Conservation (phyloP, 2,888 invertebrate genomes). For the Strigamia crassipes region DNA sequence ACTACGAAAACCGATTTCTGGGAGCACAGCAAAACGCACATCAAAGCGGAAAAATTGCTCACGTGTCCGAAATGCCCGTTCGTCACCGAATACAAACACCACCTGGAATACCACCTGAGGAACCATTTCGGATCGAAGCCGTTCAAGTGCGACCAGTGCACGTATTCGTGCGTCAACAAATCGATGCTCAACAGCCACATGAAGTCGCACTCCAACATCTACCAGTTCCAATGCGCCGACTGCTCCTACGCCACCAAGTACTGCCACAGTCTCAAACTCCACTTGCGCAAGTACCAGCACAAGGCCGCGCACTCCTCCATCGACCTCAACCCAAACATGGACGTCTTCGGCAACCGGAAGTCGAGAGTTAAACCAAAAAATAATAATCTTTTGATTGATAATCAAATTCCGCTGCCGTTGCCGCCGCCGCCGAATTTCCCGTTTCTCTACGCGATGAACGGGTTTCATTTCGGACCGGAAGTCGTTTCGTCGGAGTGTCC, state of each 20-base stretch:
- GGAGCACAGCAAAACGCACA: constrained; percentile 87
- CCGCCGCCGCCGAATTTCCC: constrained; percentile 45
- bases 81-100: constrained; percentile 98
- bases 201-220: constrained; percentile 87
- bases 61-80: constrained; percentile 93
- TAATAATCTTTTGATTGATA: constrained; percentile 66
- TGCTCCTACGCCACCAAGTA: constrained; percentile 98
- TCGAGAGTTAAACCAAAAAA: constrained; percentile 55
- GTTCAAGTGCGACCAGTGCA: constrained; percentile 87
- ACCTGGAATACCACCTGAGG: constrained; percentile 93
- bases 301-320: constrained; percentile 88
- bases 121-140: constrained; percentile 96
- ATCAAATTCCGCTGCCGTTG: constrained; percentile 62
- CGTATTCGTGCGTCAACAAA: constrained; percentile 93
- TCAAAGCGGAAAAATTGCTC: constrained; percentile 88
- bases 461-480: neutral
- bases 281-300: constrained; percentile 89
- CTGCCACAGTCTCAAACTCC: constrained; percentile 94
- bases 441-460: constrained; percentile 47
- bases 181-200: constrained; percentile 98
- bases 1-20: constrained; percentile 90
- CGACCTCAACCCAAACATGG: constrained; percentile 87
- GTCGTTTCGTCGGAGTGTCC: neutral
- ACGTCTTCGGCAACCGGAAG: constrained; percentile 81
- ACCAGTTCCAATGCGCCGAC: constrained; percentile 89